Conservation (phyloP, 2,113 vertebrate species). For the Lagopus leucura region DNA sequence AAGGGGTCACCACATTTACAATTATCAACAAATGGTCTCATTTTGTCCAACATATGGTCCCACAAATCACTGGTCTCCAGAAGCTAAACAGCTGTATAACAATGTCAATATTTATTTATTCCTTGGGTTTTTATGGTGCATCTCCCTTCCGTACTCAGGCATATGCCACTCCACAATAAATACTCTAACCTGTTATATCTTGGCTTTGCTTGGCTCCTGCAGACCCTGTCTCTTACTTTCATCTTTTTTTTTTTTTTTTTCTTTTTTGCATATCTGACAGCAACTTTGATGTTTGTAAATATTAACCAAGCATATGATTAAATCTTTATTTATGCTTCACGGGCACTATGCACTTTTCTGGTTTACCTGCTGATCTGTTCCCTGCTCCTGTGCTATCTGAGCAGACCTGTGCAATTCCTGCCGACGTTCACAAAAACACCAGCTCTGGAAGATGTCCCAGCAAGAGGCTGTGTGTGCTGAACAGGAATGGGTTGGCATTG, state of each 20-base stretch:
- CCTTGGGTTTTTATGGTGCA: slow-evolving; percentile 16
- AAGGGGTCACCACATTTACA: slow-evolving; percentile 57
- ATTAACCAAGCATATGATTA: slow-evolving; percentile 60
- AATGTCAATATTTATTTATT: slow-evolving; percentile 66
- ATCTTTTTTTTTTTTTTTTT: not conserved
- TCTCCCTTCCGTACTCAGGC: not conserved
- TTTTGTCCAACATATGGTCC: slow-evolving; percentile 66
- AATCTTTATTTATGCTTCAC: slow-evolving; percentile 44
- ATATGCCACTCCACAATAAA: slow-evolving; percentile 49
- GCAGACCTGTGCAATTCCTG: not conserved
- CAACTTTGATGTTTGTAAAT: slow-evolving; percentile 34
- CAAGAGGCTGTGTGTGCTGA: not conserved
- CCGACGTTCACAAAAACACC: not conserved
- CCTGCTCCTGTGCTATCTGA: not conserved
- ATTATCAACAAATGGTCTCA: slow-evolving; percentile 56
- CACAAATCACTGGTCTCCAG: slow-evolving; percentile 59
- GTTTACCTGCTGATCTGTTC: not conserved
- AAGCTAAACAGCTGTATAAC: slow-evolving; percentile 57
- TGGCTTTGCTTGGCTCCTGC: slow-evolving; percentile 48
- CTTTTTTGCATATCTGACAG: slow-evolving; percentile 12
- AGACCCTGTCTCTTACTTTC: not conserved
- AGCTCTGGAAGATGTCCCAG: not conserved
- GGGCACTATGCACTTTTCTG: slow-evolving; percentile 26
- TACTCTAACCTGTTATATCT: not conserved
- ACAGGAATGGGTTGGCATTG: not conserved